A percentile compares a stretch with the other conserved stretches of the same genome.
Evolutionary conservation across 2,113 vertebrate species (phyloP).

Genomic region (Martes martes): DNA sequence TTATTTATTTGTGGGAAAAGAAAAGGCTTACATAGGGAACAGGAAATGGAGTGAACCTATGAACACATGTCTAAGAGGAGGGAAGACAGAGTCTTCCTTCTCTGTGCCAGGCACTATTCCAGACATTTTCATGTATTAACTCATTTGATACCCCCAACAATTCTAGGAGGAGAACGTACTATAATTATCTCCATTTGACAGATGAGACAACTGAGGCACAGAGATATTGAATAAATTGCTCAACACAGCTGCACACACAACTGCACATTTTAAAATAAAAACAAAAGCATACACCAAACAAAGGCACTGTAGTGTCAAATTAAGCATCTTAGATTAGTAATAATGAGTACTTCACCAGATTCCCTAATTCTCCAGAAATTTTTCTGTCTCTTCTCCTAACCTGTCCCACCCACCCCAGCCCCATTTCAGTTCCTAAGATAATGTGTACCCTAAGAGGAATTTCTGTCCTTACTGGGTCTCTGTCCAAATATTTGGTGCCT

Average conservation of each 20-base stretch:
- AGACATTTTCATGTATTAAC: not conserved
- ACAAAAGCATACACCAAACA: not conserved
- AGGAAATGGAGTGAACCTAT: not conserved
- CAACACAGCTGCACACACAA: not conserved
- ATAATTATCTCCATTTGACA: not conserved
- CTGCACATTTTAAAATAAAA: not conserved
- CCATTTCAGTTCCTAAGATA: not conserved
- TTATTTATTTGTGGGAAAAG: not conserved
- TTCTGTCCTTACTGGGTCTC: not conserved
- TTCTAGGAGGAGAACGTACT: not conserved
- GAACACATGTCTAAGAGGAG: not conserved
- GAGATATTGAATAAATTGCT: not conserved
- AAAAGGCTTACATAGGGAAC: not conserved
- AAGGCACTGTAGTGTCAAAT: not conserved
- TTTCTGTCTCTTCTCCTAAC: not conserved
- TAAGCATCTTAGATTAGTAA: not conserved
- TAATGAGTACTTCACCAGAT: not conserved
- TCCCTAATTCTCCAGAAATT: not conserved
- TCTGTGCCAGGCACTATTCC: not conserved
- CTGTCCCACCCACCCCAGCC: not conserved
- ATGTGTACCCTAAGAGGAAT: not conserved
- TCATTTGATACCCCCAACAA: not conserved
- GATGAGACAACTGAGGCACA: not conserved
- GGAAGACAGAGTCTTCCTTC: not conserved
- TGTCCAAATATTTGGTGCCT: not conserved